These are phyloP conservation scores for Benitochromis conjunctus DNA, from an alignment of 2,113 vertebrate species.

Conservation along the genomic window DNA sequence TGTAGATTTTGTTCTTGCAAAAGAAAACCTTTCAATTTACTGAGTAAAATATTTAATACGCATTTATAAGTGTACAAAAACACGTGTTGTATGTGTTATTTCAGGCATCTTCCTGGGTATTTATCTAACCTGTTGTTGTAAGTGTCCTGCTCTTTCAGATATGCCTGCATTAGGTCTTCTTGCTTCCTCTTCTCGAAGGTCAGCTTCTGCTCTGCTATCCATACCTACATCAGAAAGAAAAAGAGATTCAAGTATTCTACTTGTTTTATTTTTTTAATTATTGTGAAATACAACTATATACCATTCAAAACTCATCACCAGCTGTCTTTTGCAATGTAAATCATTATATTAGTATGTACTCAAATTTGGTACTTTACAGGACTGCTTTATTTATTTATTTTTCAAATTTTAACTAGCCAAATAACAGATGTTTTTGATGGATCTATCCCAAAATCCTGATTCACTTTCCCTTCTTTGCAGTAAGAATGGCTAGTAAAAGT, in stretches of 20 bases:
- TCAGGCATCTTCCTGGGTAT: neutral
- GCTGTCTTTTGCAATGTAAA: neutral
- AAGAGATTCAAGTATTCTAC: neutral
- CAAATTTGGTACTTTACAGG: neutral
- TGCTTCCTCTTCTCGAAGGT: conserved; percentile 96
- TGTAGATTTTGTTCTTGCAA: neutral
- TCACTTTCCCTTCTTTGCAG: neutral
- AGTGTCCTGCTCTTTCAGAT: conserved; percentile 94
- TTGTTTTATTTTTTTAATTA: neutral
- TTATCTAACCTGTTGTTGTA: conserved; percentile 91
- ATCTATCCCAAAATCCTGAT: neutral
- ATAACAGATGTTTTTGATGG: neutral
- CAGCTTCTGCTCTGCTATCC: conserved; percentile 98
- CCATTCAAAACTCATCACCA: neutral
- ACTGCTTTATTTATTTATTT: neutral
- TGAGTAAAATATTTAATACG: neutral
- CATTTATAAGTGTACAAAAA: neutral
- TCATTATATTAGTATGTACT: neutral
- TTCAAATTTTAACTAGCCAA: neutral
- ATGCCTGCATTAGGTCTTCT: conserved; percentile 96
- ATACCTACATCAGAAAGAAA: conserved; percentile 79
- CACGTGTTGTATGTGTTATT: rapidly evolving
- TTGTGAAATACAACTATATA: neutral
- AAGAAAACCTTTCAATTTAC: neutral
- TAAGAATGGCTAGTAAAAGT: neutral